Conservation (phyloP, 2,797 vertebrate species). For the Apogon talboti region DNA sequence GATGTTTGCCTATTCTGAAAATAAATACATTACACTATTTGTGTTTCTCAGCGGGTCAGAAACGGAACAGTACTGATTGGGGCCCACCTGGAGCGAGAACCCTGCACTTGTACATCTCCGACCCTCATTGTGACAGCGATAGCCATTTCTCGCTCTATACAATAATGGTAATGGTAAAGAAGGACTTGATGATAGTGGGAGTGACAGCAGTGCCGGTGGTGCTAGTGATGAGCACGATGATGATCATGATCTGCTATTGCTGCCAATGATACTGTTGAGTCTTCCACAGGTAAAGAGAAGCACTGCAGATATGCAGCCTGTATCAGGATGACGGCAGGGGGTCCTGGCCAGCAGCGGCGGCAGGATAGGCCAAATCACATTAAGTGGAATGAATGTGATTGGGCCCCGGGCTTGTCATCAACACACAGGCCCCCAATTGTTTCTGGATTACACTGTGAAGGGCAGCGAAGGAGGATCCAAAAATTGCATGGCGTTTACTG, state of each 20-base stretch:
- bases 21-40: slow-evolving; percentile 28
- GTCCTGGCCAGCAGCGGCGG: slow-evolving; percentile 59
- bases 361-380: slow-evolving; percentile 73
- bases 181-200: slow-evolving; percentile 57
- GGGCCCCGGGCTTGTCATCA: slow-evolving; percentile 63
- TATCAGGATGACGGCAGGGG: slow-evolving; percentile 68
- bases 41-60: slow-evolving; percentile 25
- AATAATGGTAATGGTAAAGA: slow-evolving; percentile 59
- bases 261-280: slow-evolving; percentile 45
- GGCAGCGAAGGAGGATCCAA: slow-evolving; percentile 58
- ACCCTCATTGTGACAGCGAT: slow-evolving; percentile 38
- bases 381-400: slow-evolving; percentile 80
- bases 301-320: slow-evolving; percentile 24
- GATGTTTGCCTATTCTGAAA: slow-evolving; percentile 3
- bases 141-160: slow-evolving; percentile 39
- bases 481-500: slow-evolving; percentile 72
- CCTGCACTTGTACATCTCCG: slow-evolving; percentile 49
- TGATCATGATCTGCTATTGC: slow-evolving; percentile 52
- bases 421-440: slow-evolving; percentile 64
- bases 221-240: slow-evolving; percentile 58
- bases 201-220: slow-evolving; percentile 41
- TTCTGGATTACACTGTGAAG: slow-evolving; percentile 76
- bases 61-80: slow-evolving; percentile 15
- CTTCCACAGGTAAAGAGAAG: slow-evolving; percentile 52
- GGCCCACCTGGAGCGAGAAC: slow-evolving; percentile 32